Conservation (phyloP, 2,797 vertebrate species). For the Champsocephalus gunnari region DNA sequence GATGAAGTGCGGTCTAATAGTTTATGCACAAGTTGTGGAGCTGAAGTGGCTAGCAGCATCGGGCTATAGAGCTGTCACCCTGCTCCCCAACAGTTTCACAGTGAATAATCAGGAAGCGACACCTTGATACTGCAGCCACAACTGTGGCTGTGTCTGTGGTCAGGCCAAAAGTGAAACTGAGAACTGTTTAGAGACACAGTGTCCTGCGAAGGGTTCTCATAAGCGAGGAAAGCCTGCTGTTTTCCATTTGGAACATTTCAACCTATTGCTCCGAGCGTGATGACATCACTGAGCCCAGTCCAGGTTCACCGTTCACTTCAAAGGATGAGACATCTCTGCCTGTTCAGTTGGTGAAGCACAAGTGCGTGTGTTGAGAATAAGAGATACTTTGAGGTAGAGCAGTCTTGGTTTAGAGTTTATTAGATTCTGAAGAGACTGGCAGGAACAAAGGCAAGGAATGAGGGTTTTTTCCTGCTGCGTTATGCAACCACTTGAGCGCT, state of each 20-base stretch:
- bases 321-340: slow-evolving; percentile 66
- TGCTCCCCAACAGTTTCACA: slow-evolving; percentile 76
- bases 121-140: slow-evolving; percentile 80
- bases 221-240: slow-evolving; percentile 67
- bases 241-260: slow-evolving; percentile 78
- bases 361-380: slow-evolving; percentile 64
- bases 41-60: slow-evolving; percentile 63
- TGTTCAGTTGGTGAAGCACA: slow-evolving; percentile 55
- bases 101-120: slow-evolving; percentile 85
- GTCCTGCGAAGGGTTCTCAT: slow-evolving; percentile 69
- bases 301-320: slow-evolving; percentile 71
- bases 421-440: slow-evolving; percentile 81
- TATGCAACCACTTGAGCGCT: slow-evolving; percentile 84
- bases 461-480: slow-evolving; percentile 71
- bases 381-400: slow-evolving; percentile 74
- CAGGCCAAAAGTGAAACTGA: slow-evolving; percentile 79
- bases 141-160: slow-evolving; percentile 80
- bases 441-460: slow-evolving; percentile 81
- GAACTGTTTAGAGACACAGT: slow-evolving; percentile 74
- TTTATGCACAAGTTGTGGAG: slow-evolving; percentile 64
- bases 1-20: slow-evolving; percentile 62
- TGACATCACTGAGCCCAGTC: slow-evolving; percentile 73
- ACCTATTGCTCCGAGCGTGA: slow-evolving; percentile 68
- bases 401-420: slow-evolving; percentile 80
- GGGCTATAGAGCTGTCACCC: slow-evolving; percentile 68